These are phyloP conservation scores for Escarpia spicata DNA, from an alignment of 2,888 invertebrate species.

Conservation along the genomic window DNA sequence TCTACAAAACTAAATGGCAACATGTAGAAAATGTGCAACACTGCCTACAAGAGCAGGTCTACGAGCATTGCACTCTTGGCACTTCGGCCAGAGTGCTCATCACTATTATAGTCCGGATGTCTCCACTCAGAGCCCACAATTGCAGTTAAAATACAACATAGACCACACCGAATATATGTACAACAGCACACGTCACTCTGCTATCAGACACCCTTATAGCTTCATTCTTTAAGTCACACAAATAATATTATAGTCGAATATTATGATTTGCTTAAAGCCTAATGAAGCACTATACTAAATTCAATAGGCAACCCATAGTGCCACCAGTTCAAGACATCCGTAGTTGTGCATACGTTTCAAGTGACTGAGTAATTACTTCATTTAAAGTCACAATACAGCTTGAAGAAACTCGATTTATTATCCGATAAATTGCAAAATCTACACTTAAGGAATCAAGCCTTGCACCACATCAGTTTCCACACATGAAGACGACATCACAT, in stretches of 20 bases:
- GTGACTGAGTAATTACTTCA: neutral
- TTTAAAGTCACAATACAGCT: neutral
- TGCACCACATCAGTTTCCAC: neutral
- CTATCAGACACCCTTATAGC: neutral
- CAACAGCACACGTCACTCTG: neutral
- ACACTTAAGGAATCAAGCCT: slow-evolving; percentile 12
- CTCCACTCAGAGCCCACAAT: neutral
- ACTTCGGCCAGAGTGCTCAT: neutral
- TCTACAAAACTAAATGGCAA: neutral
- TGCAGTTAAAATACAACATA: neutral
- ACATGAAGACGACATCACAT: neutral
- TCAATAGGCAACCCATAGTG: neutral
- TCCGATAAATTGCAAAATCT: neutral
- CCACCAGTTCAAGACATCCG: neutral
- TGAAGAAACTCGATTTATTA: neutral
- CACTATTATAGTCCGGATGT: neutral
- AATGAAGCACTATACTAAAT: neutral
- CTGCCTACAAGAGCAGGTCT: neutral
- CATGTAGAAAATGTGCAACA: neutral
- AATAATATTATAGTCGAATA: neutral
- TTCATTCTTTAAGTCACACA: neutral
- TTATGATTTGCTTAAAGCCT: neutral
- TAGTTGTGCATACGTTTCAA: neutral
- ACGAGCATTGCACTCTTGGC: neutral
- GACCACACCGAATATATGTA: neutral